Base-by-base conservation (phyloP, 2,888 invertebrate genomes). In the Dynastes hyllus region DNA sequence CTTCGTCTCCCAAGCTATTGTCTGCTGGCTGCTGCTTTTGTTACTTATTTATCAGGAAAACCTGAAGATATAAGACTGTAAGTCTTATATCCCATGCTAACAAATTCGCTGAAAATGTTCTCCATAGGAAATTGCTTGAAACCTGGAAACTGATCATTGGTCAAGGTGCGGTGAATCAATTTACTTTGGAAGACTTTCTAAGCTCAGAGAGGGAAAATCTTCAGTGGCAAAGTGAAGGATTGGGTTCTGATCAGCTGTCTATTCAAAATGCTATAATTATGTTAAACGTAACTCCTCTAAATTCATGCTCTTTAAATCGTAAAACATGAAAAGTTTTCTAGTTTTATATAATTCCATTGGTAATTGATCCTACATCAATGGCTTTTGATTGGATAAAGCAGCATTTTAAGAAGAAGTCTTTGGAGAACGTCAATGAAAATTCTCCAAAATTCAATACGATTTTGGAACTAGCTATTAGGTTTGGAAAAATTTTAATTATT, bases 341-440 rank as follows among this genome's bases (percentile, higher is more conserved):
- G 88, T 83, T 84, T 8, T 91, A 92, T 40, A 91, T 93, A 83
- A 92, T 94, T 0, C 96, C 98, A 0, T 91, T 98, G 76, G 90
- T 99, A 61, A 91, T 99, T 65, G 99, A 99, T 89, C 97, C 99
- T 0, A 95, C 97, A 0, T 94, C 95, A 2, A 92, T 94, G 8
- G 96, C 97, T 0, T 91, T 94, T 0, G 90, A 92, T 51, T 98
- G 98, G 98, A 89, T 98, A 0, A 93, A 92, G 84, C 92, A 91
- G 63, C 93, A 95, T 85, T 88, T 96, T 2, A 92, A 92, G 78
- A 79, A 80, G 40, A 88, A 91, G 37, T 92, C 93, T 6, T 92
- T 96, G 70, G 98, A 98, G 86, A 91, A 94, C 16, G 92, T 96
- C 0, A 93, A 95, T 13, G 96, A 96, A 84, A 93, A 94, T 82